These are phyloP conservation scores for Boloria euphrosyne DNA, from an alignment of 2,888 invertebrate species.

Conservation along the genomic window DNA sequence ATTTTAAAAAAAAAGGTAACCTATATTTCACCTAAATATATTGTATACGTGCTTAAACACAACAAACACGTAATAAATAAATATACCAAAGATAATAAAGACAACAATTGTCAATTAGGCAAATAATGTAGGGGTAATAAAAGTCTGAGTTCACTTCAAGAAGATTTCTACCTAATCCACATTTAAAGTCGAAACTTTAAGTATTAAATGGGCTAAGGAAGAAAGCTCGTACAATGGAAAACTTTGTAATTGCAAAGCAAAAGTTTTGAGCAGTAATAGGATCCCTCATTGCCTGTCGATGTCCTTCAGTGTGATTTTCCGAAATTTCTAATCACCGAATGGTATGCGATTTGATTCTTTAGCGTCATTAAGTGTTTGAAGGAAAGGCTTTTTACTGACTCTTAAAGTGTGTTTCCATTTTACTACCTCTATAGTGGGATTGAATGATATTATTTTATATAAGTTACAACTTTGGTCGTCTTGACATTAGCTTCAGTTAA, in stretches of 20 bases:
- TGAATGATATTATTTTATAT: too few species aligned
- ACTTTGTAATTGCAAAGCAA: constrained; percentile 43
- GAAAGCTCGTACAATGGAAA: constrained; percentile 38
- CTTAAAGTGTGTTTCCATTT: too few species aligned
- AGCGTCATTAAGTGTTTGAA: background rate
- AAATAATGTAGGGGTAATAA: constrained; percentile 1
- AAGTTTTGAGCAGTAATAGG: constrained; percentile 49
- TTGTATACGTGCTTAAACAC: too few species aligned
- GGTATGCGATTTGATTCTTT: background rate
- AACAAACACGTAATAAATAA: too few species aligned
- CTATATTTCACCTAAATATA: too few species aligned
- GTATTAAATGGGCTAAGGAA: constrained; percentile 31
- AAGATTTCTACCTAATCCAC: constrained; percentile 25
- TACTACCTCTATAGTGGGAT: too few species aligned
- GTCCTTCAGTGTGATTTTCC: constrained; percentile 46
- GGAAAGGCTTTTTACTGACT: too few species aligned
- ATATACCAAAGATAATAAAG: background rate
- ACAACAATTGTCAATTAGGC: background rate
- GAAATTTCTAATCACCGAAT: constrained; percentile 31
- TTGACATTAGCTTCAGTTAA: too few species aligned
- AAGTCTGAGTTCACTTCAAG: constrained; percentile 17
- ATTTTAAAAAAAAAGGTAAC: too few species aligned
- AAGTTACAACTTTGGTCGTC: too few species aligned
- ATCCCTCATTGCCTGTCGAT: constrained; percentile 55
- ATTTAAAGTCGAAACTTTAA: constrained; percentile 30